Conservation (phyloP, 2,888 invertebrate genomes). For the Teleogryllus oceanicus region DNA sequence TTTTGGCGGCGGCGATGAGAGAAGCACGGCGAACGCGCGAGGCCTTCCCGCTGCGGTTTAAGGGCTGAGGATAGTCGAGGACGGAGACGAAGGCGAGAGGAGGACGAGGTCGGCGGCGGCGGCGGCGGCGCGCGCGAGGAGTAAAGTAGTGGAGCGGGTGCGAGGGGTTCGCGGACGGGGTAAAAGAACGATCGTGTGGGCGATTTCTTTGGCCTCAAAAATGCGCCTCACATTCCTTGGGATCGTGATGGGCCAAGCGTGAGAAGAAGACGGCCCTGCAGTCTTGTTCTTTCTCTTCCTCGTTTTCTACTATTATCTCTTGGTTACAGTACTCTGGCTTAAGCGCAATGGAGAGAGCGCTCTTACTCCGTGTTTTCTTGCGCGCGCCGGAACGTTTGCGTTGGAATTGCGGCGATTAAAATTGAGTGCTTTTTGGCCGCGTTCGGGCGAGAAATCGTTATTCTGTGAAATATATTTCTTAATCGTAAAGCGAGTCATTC, state of each 20-base stretch:
- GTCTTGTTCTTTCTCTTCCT: background rate
- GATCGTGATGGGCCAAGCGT: background rate
- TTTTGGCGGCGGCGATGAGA: background rate
- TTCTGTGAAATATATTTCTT: too few species aligned
- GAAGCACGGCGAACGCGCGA: background rate
- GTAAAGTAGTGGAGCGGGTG: background rate
- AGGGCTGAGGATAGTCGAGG: background rate
- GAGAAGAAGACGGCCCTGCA: background rate
- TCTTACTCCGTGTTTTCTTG: background rate
- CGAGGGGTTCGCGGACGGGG: background rate
- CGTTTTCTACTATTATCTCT: background rate
- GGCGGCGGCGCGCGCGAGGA: background rate
- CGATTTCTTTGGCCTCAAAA: constrained; percentile 9
- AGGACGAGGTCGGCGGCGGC: background rate
- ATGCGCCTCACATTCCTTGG: background rate
- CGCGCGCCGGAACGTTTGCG: too few species aligned
- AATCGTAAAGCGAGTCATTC: too few species aligned
- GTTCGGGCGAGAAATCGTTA: too few species aligned
- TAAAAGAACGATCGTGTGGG: background rate
- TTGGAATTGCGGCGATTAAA: too few species aligned
- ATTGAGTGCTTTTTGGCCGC: too few species aligned
- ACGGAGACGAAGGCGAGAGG: background rate
- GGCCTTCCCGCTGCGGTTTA: too few species aligned
- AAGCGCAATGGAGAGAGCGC: background rate
- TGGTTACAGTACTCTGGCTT: background rate